Evolutionary conservation across 2,113 vertebrate genomes (phyloP), one percentile per base, ranked within the genome.

Genomic region (Cephalopholis sonnerati): DNA sequence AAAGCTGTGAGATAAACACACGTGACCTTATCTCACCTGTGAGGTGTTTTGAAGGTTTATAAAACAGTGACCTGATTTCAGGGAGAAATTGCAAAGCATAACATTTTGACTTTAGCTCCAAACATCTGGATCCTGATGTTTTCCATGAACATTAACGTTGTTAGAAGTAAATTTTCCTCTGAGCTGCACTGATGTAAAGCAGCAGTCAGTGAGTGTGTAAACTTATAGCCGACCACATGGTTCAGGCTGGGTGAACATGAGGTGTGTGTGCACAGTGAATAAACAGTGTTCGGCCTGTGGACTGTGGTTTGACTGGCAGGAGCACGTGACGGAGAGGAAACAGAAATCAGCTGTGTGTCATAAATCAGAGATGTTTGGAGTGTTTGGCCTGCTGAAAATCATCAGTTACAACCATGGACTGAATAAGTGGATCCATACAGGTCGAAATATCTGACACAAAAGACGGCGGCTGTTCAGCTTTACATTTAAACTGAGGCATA

Each of bases 341-440:
- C 12, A 36, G n/a, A 6, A 79, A 44, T 57, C 75, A 66, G 72
- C 77, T 62, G 64, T 11, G 20, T 3, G 72, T 27, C 51, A 46
- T 77, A 61, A 68, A 74, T 76, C 65, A 58, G 3, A 2, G n/a
- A 20, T 25, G 27, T 22, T 1, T 50, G 8, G 29, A 36, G 41
- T 1, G 59, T 64, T 36, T 3, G 22, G 25, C 44, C 7, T 1
- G 2, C 27, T 39, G 59, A 36, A 22, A 58, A 65, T 17, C 13
- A 13, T n/a, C 12, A 7, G 20, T 24, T 27, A 11, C 11, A 55
- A 55, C 10, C 32, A 36, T 36, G 41, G 2, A 12, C 3, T 0
- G 8, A 3, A 0, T 27, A 1, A 57, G 6, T 9, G 27, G 15
- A 5, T 44, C 41, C 11, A 44, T 44, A 44, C 41, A 44, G 11